Percentiles rank a stretch among this genome's conserved stretches.
phyloP scores from a whole-genome alignment of 1,140 invertebrate species.

The Neodiprion pinetum region DNA sequence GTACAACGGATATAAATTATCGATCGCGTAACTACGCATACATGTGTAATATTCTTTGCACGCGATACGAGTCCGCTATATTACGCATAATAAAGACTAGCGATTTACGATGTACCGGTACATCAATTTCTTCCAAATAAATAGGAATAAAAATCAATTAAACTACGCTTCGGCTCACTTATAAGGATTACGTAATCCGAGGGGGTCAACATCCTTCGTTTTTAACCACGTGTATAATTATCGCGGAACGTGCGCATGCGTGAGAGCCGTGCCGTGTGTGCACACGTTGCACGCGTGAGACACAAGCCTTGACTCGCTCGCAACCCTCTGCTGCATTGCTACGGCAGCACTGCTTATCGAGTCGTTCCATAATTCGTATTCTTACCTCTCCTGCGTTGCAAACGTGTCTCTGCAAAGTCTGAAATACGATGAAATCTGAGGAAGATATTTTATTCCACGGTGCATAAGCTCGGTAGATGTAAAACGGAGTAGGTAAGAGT shows the following conservation, averaged over 20 bases:
- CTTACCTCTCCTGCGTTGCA: not conserved
- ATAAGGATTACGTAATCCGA: not conserved
- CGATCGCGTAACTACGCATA: too few relatives aligned
- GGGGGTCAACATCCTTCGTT: not conserved
- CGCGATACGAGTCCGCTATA: too few relatives aligned
- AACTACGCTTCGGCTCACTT: too few relatives aligned
- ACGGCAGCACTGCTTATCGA: not conserved
- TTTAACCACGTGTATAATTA: not conserved
- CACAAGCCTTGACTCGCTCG: too few relatives aligned
- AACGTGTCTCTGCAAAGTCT: not conserved
- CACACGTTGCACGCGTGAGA: too few relatives aligned
- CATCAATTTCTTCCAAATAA: too few relatives aligned
- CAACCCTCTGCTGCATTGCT: too few relatives aligned
- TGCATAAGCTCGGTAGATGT: not conserved
- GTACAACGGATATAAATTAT: too few relatives aligned
- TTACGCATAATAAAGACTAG: too few relatives aligned
- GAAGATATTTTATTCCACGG: not conserved
- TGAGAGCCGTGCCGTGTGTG: not conserved
- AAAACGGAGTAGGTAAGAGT: not conserved
- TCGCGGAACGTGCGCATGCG: not conserved
- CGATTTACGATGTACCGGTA: too few relatives aligned
- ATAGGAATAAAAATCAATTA: too few relatives aligned
- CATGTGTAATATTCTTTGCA: too few relatives aligned
- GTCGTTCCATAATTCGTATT: not conserved
- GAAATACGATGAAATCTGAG: not conserved